These are phyloP conservation scores for Lerista edwardsae DNA, from an alignment of 2,797 vertebrate species.

Conservation along the genomic window DNA sequence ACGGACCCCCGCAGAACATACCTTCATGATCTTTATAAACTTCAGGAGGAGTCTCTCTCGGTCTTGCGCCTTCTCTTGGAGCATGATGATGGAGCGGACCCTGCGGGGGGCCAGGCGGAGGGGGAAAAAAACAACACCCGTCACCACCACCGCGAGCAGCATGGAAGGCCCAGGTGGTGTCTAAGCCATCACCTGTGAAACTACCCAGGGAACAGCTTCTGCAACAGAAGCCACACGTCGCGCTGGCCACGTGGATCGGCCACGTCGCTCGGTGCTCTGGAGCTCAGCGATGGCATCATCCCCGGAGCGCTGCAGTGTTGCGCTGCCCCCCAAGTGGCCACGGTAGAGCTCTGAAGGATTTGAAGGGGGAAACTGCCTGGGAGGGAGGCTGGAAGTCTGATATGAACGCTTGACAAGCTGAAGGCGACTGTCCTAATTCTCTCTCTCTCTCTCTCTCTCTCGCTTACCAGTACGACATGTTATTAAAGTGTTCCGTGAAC, in stretches of 20 bases:
- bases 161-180: background rate
- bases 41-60: conserved; percentile 95
- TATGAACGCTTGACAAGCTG: no score
- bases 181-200: background rate
- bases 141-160: fast-evolving
- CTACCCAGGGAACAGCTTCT: background rate
- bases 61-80: conserved; percentile 98
- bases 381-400: no score
- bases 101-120: conserved; percentile 66
- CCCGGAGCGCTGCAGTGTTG: no score
- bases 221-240: no score
- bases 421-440: no score
- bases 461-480: conserved; percentile 98
- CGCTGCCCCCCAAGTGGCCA: no score
- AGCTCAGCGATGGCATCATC: no score
- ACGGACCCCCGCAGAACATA: conserved; percentile 47
- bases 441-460: background rate
- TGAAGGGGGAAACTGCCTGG: background rate
- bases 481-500: conserved; percentile 99
- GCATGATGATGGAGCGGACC: conserved; percentile 99
- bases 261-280: no score
- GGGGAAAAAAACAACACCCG: background rate
- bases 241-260: no score
- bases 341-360: no score
- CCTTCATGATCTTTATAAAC: conserved; percentile 99